Base-by-base conservation (phyloP, 2,797 vertebrate genomes). In the Semaprochilodus insignis region DNA sequence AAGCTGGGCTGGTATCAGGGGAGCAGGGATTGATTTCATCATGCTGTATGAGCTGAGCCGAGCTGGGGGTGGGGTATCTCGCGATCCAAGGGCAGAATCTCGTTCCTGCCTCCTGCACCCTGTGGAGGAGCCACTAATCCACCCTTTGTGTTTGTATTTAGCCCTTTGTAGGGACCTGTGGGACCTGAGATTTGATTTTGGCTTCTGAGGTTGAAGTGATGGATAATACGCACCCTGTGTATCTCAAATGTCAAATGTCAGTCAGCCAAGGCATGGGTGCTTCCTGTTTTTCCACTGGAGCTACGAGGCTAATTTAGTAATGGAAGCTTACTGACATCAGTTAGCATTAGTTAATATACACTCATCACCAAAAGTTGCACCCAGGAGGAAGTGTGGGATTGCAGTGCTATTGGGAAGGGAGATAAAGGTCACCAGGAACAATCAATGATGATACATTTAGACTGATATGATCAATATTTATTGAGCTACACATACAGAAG, bases 21-120 rank as follows among this genome's bases (percentile, higher is more conserved):
- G 52, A 57, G 52, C 10, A 13, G 27, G 25, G 27, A 34, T 80
- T 51, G 55, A 44, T 60, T 59, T 60, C 59, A 72, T 63, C 62
- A 60, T 17, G 1, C 27, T 55, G 15, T 17, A 27, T 19, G 59
- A 54, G 70, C 25, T 52, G 36, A 60, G 11, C 55, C 4, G 55
- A 48, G 44, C 44, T 48, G 44, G 10, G 44, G 78, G 25, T 3
- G 69, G 59, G 59, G 57, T 8, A 8, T 63, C 36, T 52, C 16
- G 14, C 36, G 16, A 72, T 52, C 31, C 48, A 72, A 72, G 70
- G 70, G 70, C 70, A 72, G 5, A 54, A 31, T 73, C 16, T 54
- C 10, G 71, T 19, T 19, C 27, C 52, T 74, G 52, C 70, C 70
- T 72, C n/a, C 3, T 54, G 23, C 23, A 54, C 51, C 48, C 23